Evolutionary conservation across 1,140 invertebrate genomes (phyloP).

Genomic region (Lordiphosa mommai): DNA sequence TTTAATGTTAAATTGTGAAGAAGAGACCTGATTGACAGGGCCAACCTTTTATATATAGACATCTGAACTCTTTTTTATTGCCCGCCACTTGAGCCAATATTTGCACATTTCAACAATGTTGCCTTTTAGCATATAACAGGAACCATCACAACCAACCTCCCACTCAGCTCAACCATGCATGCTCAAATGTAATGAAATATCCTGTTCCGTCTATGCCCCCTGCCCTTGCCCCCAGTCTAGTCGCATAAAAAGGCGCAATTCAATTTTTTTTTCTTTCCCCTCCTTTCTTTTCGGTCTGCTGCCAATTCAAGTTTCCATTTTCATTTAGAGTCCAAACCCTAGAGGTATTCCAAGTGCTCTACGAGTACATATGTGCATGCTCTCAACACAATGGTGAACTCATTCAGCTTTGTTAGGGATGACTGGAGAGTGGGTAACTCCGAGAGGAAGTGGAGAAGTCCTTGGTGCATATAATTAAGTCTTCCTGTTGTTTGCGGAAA

Average conservation of each 20-base stretch:
- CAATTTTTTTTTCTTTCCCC: slow-evolving; percentile 46
- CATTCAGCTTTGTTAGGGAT: slow-evolving; percentile 44
- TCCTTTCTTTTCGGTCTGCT: slow-evolving; percentile 47
- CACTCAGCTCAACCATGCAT: slow-evolving; percentile 56
- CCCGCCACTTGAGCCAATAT: slow-evolving; percentile 73
- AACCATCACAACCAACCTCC: not conserved
- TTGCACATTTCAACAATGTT: slow-evolving; percentile 75
- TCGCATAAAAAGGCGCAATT: slow-evolving; percentile 74
- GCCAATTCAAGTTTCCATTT: slow-evolving; percentile 63
- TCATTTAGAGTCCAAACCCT: slow-evolving; percentile 36
- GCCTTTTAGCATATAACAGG: slow-evolving; percentile 31
- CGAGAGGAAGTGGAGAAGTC: slow-evolving; percentile 10
- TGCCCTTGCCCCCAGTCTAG: slow-evolving; percentile 13
- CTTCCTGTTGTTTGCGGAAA: slow-evolving; percentile 13
- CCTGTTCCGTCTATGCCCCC: slow-evolving; percentile 46
- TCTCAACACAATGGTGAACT: slow-evolving; percentile 45
- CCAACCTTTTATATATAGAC: slow-evolving; percentile 28
- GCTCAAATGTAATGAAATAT: slow-evolving; percentile 77
- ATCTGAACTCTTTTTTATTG: slow-evolving; percentile 45
- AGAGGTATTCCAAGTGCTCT: slow-evolving; percentile 44
- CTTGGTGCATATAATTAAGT: slow-evolving; percentile 59
- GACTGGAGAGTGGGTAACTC: slow-evolving; percentile 17
- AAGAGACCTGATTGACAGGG: not conserved
- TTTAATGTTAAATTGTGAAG: slow-evolving; percentile 50
- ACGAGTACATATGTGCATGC: slow-evolving; percentile 4